Evolutionary conservation across 2,797 vertebrate genomes (phyloP), one percentile per base, ranked within the genome.

Genomic region (Aplochiton taeniatus): DNA sequence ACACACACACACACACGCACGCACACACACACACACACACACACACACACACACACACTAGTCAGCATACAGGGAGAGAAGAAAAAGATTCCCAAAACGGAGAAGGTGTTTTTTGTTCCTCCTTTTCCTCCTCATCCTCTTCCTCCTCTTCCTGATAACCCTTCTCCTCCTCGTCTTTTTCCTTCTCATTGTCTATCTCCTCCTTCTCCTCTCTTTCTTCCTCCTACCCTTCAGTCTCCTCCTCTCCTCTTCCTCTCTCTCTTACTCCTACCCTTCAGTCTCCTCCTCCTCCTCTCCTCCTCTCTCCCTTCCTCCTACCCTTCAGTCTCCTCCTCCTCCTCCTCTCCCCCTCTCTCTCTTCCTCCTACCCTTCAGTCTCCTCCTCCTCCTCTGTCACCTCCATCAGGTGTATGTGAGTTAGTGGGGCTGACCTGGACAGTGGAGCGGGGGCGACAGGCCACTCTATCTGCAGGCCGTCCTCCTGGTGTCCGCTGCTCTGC

Each of bases 401-500:
- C 31, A 6, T 31, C 31, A 31, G 3, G 31, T 31, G 2, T 31
- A 2, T 2, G 31, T 2, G 31, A 6, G 31, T 2, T 31, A 6
- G 31, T 6, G 6, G 31, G 31, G 31, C 31, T 31, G 31, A 31
- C 31, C 3, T 6, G 6, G 31, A 31, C 31, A 31, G 31, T 6
- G 6, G 6, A 89, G 84, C 85, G 84, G 81, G 87, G 80, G 68
- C 56, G 75, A 86, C 83, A 83, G 77, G 77, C 77, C 67, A 71
- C 83, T 87, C 81, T 72, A 83, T 87, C 83, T 88, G 76, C 72
- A 66, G 66, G 75, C 73, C 77, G 82, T 88, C 85, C 85, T 82
- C 79, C 75, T 74, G 71, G 73, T 86, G 85, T 83, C 84, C 83
- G 83, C 73, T 20, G 31, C 70, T 63, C 79, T 81, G 88, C 84